These are phyloP conservation scores for Drosophila fungiperda DNA, from an alignment of 2,888 invertebrate genomes.

Conservation along the genomic window DNA sequence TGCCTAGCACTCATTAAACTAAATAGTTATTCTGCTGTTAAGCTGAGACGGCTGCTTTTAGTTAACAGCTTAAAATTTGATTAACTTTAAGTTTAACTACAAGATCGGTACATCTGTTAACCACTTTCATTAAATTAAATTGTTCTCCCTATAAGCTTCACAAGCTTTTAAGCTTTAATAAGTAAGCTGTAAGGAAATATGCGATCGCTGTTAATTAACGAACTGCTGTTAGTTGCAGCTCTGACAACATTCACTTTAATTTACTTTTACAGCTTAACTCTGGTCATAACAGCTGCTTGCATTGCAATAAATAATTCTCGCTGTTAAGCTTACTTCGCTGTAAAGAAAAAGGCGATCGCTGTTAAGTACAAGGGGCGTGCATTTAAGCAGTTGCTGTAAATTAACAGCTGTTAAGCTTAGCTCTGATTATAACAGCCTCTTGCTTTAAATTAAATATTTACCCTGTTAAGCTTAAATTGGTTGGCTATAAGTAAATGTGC, in stretches of 20 bases:
- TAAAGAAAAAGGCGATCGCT: conserved; percentile 3
- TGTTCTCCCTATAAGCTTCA: no score
- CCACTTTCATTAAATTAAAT: no score
- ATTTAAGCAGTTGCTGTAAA: not conserved
- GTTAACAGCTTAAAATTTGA: no score
- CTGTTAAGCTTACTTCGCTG: conserved; percentile 1
- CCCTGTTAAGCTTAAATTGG: not conserved
- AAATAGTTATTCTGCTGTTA: no score
- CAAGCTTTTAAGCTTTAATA: no score
- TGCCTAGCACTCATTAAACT: no score
- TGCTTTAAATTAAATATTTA: not conserved
- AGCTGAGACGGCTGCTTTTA: no score
- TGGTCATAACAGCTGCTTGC: not conserved
- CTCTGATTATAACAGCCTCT: not conserved
- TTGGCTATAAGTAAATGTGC: not conserved
- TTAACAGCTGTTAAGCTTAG: not conserved
- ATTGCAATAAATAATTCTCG: not conserved
- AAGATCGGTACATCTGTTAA: no score
- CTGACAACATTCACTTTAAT: not conserved
- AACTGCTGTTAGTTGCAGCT: not conserved
- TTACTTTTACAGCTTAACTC: not conserved
- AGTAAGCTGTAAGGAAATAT: not conserved
- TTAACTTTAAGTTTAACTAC: no score
- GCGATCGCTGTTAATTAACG: not conserved
- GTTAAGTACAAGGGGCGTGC: not conserved